Conservation (phyloP, 2,113 vertebrate species). For the Rhynchomys soricoides region DNA sequence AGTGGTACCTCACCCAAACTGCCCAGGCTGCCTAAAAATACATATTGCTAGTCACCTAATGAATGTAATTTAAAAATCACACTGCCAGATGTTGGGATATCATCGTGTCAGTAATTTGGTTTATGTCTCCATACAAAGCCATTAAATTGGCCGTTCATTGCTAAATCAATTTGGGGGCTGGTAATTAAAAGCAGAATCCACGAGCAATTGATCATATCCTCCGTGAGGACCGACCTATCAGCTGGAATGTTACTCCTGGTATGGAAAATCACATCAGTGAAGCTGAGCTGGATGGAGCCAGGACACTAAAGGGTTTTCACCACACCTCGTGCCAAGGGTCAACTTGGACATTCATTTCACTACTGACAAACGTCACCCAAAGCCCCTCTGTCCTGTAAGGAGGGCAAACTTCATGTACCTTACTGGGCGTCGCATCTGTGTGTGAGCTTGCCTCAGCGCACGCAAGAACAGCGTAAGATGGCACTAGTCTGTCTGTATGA, state of each 20-base stretch:
- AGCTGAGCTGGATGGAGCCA: background rate
- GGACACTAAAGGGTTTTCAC: background rate
- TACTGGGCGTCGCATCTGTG: too few relatives aligned
- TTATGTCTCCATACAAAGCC: slow-evolving; percentile 25
- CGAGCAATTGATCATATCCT: background rate
- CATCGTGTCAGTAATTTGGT: background rate
- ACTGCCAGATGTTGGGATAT: background rate
- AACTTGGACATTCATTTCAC: background rate
- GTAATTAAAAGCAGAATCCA: slow-evolving; percentile 12
- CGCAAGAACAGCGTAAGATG: background rate
- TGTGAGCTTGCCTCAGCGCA: accelerated
- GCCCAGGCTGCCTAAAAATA: background rate
- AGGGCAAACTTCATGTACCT: background rate
- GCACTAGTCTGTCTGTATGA: background rate
- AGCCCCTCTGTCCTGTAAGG: background rate
- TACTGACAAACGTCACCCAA: background rate
- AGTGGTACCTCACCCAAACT: background rate
- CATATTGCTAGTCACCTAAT: background rate
- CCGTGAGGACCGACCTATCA: background rate
- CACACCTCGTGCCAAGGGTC: accelerated
- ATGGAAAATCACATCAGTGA: background rate
- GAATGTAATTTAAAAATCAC: background rate
- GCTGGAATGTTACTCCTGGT: background rate
- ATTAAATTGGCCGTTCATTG: slow-evolving; percentile 14
- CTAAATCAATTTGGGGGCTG: background rate